A percentile compares a stretch with the other conserved stretches of the same genome.
phyloP scores from a whole-genome alignment of 2,797 vertebrate genomes.

The Sciurus carolinensis region DNA sequence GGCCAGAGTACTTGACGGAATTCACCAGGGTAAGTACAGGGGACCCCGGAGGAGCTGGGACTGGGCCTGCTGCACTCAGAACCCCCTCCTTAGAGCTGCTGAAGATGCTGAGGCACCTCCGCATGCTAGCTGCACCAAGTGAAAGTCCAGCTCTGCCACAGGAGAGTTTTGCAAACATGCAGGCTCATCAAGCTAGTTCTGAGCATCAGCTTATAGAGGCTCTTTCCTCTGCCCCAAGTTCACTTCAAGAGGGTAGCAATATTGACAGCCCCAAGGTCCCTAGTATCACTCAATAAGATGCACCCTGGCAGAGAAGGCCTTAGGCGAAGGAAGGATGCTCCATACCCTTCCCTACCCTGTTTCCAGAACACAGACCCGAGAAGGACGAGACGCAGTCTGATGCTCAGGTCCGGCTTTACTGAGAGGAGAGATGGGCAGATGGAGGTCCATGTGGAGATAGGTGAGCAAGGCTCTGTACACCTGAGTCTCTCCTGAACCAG shows the following conservation, averaged over 20 bases:
- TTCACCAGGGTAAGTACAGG: too few species aligned
- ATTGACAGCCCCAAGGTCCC: not conserved
- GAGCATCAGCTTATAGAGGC: not conserved
- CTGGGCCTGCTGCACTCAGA: not conserved
- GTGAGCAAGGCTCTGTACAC: too few species aligned
- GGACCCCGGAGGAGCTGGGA: too few species aligned
- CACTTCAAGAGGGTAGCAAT: not conserved
- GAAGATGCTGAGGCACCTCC: not conserved
- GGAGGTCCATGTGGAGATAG: fast-evolving
- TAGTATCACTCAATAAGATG: fast-evolving
- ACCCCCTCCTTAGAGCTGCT: fast-evolving
- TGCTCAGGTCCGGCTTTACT: not conserved
- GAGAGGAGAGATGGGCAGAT: fast-evolving
- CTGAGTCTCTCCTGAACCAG: not conserved
- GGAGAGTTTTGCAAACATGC: fast-evolving
- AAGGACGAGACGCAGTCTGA: fast-evolving
- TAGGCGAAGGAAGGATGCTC: not conserved
- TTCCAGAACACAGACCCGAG: not conserved
- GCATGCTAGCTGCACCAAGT: not conserved
- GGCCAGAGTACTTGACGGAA: not conserved
- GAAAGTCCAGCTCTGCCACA: fast-evolving
- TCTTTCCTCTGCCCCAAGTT: not conserved
- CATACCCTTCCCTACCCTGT: not conserved
- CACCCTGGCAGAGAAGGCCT: too few species aligned
- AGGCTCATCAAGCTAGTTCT: not conserved